These are phyloP conservation scores for Pterostichus madidus DNA, from an alignment of 2,888 invertebrate genomes.

Conservation along the genomic window DNA sequence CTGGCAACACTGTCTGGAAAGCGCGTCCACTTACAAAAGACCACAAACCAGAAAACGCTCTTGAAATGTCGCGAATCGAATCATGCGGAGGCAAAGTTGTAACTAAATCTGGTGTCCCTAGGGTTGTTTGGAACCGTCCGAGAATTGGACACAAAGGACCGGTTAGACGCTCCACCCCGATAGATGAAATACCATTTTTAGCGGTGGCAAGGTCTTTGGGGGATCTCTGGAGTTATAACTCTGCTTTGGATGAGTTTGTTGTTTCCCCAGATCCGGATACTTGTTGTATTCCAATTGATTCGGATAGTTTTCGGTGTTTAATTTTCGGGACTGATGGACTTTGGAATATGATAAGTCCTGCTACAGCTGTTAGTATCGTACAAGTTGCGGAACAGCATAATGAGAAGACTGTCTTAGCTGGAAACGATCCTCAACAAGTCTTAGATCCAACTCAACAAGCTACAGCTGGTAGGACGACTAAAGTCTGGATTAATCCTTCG, in stretches of 20 bases:
- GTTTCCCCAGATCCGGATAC: slow-evolving; percentile 99
- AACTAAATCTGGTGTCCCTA: slow-evolving; percentile 90
- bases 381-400: slow-evolving; percentile 89
- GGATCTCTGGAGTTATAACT: slow-evolving; percentile 98
- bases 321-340: slow-evolving; percentile 98
- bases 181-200: slow-evolving; percentile 96
- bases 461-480: slow-evolving; percentile 72
- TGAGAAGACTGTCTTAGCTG: slow-evolving; percentile 82
- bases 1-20: slow-evolving; percentile 84
- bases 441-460: slow-evolving; percentile 2
- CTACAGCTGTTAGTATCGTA: slow-evolving; percentile 91
- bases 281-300: slow-evolving; percentile 89
- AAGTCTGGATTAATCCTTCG: slow-evolving; percentile 92
- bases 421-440: slow-evolving; percentile 74
- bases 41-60: slow-evolving; percentile 95
- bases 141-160: slow-evolving; percentile 89
- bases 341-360: slow-evolving; percentile 95
- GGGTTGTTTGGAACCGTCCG: slow-evolving; percentile 98
- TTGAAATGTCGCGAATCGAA: slow-evolving; percentile 91
- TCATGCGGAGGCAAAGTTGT: slow-evolving; percentile 90
- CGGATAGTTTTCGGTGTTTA: slow-evolving; percentile 88
- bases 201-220: slow-evolving; percentile 98
- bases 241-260: slow-evolving; percentile 92
- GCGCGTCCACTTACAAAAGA: slow-evolving; percentile 92
- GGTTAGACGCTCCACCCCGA: slow-evolving; percentile 91